These are phyloP conservation scores for Bellardia bayeri DNA, from an alignment of 2,888 invertebrate species.

Conservation along the genomic window DNA sequence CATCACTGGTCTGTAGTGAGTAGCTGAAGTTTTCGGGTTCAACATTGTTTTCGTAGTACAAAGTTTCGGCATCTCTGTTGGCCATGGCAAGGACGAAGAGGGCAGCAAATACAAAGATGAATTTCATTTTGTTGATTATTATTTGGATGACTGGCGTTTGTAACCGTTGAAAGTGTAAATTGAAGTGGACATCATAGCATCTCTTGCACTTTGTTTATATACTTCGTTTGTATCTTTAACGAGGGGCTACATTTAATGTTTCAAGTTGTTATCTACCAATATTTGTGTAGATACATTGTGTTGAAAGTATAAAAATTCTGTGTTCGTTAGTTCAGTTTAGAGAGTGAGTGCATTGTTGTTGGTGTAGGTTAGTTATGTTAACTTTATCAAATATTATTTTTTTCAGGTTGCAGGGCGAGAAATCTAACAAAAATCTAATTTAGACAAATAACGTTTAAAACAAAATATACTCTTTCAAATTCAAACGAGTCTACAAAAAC, in stretches of 20 bases:
- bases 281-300: background rate
- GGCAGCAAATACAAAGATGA: conserved; percentile 80
- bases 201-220: conserved; percentile 35
- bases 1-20: conserved; percentile 84
- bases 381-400: background rate
- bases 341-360: conserved; percentile 21
- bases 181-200: conserved; percentile 7
- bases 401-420: conserved; percentile 15
- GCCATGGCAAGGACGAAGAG: conserved; percentile 77
- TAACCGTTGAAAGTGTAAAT: conserved; percentile 18
- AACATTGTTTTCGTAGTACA: conserved; percentile 72
- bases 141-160: background rate
- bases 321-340: background rate
- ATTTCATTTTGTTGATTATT: conserved; percentile 77
- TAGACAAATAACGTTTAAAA: background rate
- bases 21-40: conserved; percentile 73
- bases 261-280: background rate
- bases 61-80: conserved; percentile 68
- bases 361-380: conserved; percentile 27
- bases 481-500: background rate
- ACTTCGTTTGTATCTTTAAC: background rate
- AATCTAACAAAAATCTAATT: background rate
- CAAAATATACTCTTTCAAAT: background rate
- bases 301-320: conserved; percentile 4
- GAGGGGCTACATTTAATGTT: background rate